phyloP scores from a whole-genome alignment of 2,888 invertebrate genomes.

The Tiliacea citrago region DNA sequence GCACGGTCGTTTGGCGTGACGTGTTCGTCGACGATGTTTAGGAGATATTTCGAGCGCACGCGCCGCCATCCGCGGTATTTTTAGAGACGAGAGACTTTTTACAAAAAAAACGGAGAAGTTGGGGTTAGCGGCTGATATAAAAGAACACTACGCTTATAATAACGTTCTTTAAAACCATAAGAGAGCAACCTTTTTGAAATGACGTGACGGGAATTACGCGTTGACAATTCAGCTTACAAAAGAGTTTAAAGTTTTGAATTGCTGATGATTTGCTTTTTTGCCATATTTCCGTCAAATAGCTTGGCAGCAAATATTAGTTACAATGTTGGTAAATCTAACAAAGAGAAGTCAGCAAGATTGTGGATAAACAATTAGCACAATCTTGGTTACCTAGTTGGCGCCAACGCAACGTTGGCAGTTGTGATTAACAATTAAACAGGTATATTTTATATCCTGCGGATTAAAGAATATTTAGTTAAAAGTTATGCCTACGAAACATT shows the following conservation, averaged over 20 bases:
- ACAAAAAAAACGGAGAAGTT: slow-evolving; percentile 87
- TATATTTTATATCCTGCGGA: slow-evolving; percentile 23
- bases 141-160: slow-evolving; percentile 65
- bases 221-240: neutral
- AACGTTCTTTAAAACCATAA: slow-evolving; percentile 40
- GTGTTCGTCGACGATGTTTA: slow-evolving; percentile 77
- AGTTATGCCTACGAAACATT: slow-evolving; percentile 57
- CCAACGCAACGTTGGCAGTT: slow-evolving; percentile 19
- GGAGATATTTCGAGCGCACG: slow-evolving; percentile 83
- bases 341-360: slow-evolving; percentile 6
- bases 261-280: neutral
- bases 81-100: slow-evolving; percentile 88
- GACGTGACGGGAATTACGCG: neutral
- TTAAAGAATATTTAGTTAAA: slow-evolving; percentile 41
- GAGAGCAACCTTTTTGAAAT: slow-evolving; percentile 19
- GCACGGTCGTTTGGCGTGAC: slow-evolving; percentile 71
- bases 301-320: slow-evolving; percentile 17
- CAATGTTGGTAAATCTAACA: slow-evolving; percentile 12
- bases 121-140: slow-evolving; percentile 83
- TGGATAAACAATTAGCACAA: slow-evolving; percentile 24
- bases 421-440: slow-evolving; percentile 35
- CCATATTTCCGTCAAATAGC: neutral
- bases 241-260: neutral
- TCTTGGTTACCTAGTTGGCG: slow-evolving; percentile 31
- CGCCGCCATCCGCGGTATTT: slow-evolving; percentile 86